Base-by-base conservation (phyloP, 1,140 invertebrate species). In the Macrosteles quadrilineatus region DNA sequence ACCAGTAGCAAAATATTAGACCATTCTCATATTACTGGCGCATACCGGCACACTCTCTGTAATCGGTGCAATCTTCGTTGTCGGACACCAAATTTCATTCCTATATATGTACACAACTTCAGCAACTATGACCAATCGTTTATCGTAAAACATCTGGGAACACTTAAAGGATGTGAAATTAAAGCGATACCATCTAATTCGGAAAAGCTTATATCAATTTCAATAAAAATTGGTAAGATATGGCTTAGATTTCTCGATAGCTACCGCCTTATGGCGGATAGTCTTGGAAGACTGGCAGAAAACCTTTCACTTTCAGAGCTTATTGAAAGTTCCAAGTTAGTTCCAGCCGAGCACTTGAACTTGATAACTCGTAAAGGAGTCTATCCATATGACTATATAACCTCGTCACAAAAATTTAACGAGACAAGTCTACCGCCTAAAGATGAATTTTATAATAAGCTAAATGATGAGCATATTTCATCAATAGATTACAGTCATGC, bases 21-120 rank as follows among this genome's bases (percentile, higher is more conserved):
- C 65, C 72, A 75, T 32, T 30, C 69, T 55, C 73, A 72, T 47
- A 43, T 73, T 29, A 73, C 70, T 2, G 72, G 72, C 9, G 25
- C 57, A 47, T 73, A 47, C 63, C 57, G 53, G 27, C 21, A 29
- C 14, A 30, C 66, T 6, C 6, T 57, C 19, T 73, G 71, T 57
- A 55, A 69, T 31, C 63, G 21, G 3, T 74, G 73, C 55, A 74
- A 74, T 50, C 30, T 71, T 21, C 70, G 55, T n/a, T 30, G 47
- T 14, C 43, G 63, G 43, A 25, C 17, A 31, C 30, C 43, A n/a
- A 57, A 67, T 2, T 67, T 64, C 43, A 40, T 74, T 62, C 71
- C 73, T 4, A 53, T 72, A 29, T 21, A 67, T 14, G 63, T 72
- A 50, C 73, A 74, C 36, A 74, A 73, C 62, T 57, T 74, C 30